phyloP scores from a whole-genome alignment of 2,797 vertebrate genomes.

The Coilia nasus region DNA sequence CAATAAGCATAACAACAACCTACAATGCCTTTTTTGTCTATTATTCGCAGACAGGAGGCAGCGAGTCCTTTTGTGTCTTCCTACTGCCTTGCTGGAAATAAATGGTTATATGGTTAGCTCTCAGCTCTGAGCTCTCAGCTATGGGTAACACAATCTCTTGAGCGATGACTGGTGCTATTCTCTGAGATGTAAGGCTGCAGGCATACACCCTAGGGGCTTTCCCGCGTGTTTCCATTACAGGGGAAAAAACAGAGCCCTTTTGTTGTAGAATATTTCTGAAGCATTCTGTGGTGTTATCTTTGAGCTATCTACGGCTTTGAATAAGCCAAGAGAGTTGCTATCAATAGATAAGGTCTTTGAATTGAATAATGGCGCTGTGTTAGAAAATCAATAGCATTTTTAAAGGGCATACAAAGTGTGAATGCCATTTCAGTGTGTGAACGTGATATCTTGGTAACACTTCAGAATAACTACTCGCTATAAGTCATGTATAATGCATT shows the following conservation, averaged over 20 bases:
- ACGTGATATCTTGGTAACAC: no score
- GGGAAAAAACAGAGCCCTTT: background rate
- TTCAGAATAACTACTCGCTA: no score
- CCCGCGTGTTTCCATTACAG: background rate
- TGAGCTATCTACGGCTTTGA: background rate
- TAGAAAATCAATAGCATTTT: no score
- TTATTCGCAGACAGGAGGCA: background rate
- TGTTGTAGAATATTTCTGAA: background rate
- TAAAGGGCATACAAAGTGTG: no score
- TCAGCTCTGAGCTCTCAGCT: background rate
- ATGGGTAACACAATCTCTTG: background rate
- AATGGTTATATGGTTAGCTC: background rate
- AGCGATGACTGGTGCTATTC: background rate
- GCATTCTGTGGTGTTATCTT: background rate
- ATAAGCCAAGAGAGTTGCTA: background rate
- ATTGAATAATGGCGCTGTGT: background rate
- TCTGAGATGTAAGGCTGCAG: background rate
- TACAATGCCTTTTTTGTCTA: background rate
- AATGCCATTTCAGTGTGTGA: no score
- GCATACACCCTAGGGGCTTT: background rate
- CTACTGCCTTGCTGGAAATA: background rate
- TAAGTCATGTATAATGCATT: no score
- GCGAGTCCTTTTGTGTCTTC: background rate
- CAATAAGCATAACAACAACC: background rate
- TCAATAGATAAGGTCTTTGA: background rate